phyloP scores from a whole-genome alignment of 2,797 vertebrate species.

The Channallabes apus region DNA sequence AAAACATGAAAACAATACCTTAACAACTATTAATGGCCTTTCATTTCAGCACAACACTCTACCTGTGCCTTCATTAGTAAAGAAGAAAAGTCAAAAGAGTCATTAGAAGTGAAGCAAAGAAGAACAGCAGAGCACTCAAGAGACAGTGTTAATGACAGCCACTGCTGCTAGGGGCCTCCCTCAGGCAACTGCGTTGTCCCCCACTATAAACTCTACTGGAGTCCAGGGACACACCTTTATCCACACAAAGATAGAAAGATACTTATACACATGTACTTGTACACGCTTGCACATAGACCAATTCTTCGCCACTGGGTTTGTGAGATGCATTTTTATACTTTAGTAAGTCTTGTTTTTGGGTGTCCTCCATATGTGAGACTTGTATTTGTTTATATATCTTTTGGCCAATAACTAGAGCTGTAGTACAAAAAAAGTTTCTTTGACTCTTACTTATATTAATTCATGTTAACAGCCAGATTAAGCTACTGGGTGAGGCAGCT shows the following conservation, averaged over 20 bases:
- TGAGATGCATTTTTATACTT: too few relatives aligned
- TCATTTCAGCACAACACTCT: conserved; percentile 46
- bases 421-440: too few relatives aligned
- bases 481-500: too few relatives aligned
- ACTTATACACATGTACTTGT: background rate
- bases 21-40: conserved; percentile 51
- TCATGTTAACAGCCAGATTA: too few relatives aligned
- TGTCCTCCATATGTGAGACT: too few relatives aligned
- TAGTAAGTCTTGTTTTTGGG: too few relatives aligned
- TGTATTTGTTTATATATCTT: too few relatives aligned
- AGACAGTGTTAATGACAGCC: conserved; percentile 51
- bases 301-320: background rate
- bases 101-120: conserved; percentile 48
- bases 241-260: conserved; percentile 20
- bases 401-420: too few relatives aligned
- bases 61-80: conserved; percentile 62
- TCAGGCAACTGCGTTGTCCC: conserved; percentile 42
- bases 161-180: conserved; percentile 48
- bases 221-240: conserved; percentile 28
- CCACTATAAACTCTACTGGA: conserved; percentile 55
- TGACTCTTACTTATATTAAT: too few relatives aligned
- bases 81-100: conserved; percentile 44
- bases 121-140: conserved; percentile 44
- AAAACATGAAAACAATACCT: conserved; percentile 65
- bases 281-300: conserved; percentile 2